Evolutionary conservation across 2,797 vertebrate genomes (phyloP), one percentile per base, ranked within the genome.

Genomic region (Chrysocyon brachyurus): DNA sequence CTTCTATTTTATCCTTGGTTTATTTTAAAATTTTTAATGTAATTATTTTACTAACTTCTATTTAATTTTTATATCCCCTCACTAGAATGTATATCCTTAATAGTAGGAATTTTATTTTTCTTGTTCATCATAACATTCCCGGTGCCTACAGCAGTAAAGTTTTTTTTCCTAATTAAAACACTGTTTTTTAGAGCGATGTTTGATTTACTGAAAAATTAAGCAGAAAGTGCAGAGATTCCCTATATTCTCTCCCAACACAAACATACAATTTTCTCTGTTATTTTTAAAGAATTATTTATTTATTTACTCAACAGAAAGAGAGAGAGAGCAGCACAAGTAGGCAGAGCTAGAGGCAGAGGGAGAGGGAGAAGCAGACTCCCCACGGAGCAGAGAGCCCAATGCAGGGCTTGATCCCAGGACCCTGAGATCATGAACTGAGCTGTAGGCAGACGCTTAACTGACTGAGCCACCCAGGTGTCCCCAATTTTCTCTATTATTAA

Each of bases 141-240:
- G 46, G 16, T 87, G 85, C 31, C 54, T 72, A 87, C 10, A 88
- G 4, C 24, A 82, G 24, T 59, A n/a, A 16, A 6, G 1, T 40
- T 5, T 64, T 66, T 72, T 68, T 31, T 63, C 12, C 31, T 87
- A 56, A 75, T 83, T 12, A 15, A 68, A 28, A 57, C 31, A 49
- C 36, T 49, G 17, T 56, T 78, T 77, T 56, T 66, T 33, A 61
- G 40, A 82, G n/a, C 28, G 63, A 4, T 21, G 59, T 82, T 52
- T 73, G 64, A 49, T 78, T 84, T 93, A 33, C 22, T 61, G 22
- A 86, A 95, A 91, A 96, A 87, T 54, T 79, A 46, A 88, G 36
- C 31, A 87, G 33, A 72, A 83, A 78, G 40, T 36, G 61, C 5
- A 82, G 57, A 90, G 33, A 78, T 86, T 54, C 63, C 33, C 70